Evolutionary conservation across 2,888 invertebrate species (phyloP).

Genomic region (Synergus umbraculus): DNA sequence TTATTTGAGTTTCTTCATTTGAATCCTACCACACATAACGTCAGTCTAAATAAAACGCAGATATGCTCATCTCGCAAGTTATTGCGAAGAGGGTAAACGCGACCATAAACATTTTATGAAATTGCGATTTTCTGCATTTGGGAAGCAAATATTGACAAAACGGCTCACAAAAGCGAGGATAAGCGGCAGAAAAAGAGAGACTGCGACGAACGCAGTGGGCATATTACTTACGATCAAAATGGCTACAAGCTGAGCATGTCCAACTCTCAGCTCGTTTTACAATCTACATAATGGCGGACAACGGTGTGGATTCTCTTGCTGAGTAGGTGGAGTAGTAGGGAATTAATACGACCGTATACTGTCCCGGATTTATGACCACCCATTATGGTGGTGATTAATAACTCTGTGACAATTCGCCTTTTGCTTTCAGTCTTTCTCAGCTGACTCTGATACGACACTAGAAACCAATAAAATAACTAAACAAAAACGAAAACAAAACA

Average conservation of each 20-base stretch:
- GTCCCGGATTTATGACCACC: slow-evolving; percentile 26
- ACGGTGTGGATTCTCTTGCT: slow-evolving; percentile 17
- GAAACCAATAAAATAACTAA: background rate
- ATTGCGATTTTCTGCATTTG: slow-evolving; percentile 16
- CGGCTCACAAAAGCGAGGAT: background rate
- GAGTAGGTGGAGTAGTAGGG: slow-evolving; percentile 23
- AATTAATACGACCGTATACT: slow-evolving; percentile 24
- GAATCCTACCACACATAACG: too few relatives aligned
- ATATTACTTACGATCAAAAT: slow-evolving; percentile 30
- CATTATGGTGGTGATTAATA: slow-evolving; percentile 35
- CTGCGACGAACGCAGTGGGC: slow-evolving; percentile 10
- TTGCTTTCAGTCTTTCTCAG: background rate
- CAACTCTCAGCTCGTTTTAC: slow-evolving; percentile 36
- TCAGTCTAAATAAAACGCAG: too few relatives aligned
- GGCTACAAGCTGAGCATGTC: slow-evolving; percentile 13
- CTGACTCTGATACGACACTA: background rate
- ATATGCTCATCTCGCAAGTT: background rate
- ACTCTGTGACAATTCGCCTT: background rate
- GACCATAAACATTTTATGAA: slow-evolving; percentile 12
- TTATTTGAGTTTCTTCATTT: too few relatives aligned
- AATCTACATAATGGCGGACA: slow-evolving; percentile 36
- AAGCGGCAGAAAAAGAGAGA: slow-evolving; percentile 1
- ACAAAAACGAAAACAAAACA: background rate
- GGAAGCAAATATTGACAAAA: slow-evolving; percentile 22
- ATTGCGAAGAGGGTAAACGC: background rate